Conservation (phyloP, 2,797 vertebrate genomes). For the Pipistrellus pygmaeus region DNA sequence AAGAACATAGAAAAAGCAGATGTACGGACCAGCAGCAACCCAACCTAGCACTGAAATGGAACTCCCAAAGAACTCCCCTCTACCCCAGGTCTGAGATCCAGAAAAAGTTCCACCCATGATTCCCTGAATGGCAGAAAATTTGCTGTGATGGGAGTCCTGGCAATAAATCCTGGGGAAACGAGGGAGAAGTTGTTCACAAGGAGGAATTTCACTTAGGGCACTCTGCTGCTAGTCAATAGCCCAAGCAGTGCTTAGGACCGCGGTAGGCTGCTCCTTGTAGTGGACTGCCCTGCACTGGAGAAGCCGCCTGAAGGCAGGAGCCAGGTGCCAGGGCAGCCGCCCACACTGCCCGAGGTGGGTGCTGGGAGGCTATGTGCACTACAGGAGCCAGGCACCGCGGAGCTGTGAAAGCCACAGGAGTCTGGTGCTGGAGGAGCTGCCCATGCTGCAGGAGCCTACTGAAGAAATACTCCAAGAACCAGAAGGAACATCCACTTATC, state of each 20-base stretch:
- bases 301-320: background rate
- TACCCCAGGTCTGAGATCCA: background rate
- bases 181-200: background rate
- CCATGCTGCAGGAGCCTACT: background rate
- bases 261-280: background rate
- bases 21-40: background rate
- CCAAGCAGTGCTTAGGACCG: background rate
- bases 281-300: background rate
- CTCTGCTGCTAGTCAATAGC: background rate
- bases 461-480: background rate
- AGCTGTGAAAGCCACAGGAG: background rate
- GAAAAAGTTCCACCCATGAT: background rate
- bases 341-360: background rate
- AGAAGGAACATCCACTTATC: slow-evolving; percentile 2
- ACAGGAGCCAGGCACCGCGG: background rate
- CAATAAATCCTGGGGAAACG: background rate
- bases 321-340: background rate
- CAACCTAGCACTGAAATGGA: background rate
- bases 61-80: background rate
- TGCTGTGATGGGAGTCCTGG: slow-evolving; percentile 22
- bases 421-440: background rate
- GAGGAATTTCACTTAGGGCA: background rate
- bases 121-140: slow-evolving; percentile 21
- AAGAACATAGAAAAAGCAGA: background rate
- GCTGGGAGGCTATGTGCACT: background rate